Percentiles rank a stretch among this genome's conserved stretches.
These are phyloP conservation scores for Nerophis ophidion DNA, from an alignment of 2,113 vertebrate species.

Conservation along the genomic window DNA sequence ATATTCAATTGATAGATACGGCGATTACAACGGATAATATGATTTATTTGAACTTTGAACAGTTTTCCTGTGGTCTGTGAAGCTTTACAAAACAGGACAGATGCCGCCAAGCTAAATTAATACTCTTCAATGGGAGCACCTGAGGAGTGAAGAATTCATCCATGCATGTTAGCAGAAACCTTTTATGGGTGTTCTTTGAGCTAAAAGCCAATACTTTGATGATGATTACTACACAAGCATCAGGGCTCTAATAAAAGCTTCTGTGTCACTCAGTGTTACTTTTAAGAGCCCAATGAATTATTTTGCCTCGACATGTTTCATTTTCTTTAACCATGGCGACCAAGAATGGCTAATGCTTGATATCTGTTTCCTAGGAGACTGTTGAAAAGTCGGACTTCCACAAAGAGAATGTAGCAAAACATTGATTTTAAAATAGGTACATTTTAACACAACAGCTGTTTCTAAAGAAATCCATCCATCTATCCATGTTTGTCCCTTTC, in stretches of 20 bases:
- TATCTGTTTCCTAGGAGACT: no score
- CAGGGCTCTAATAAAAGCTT: constrained; percentile 7
- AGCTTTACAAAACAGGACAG: neutral
- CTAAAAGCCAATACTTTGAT: constrained; percentile 10
- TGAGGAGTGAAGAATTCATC: constrained; percentile 1
- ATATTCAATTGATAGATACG: no score
- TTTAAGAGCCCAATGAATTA: constrained; percentile 18
- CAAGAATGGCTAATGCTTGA: neutral
- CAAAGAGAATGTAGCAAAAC: no score
- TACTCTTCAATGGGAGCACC: neutral
- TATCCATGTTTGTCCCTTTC: no score
- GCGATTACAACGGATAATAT: no score
- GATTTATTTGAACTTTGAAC: neutral
- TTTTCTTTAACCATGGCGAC: constrained; percentile 26
- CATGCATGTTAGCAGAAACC: constrained; percentile 4
- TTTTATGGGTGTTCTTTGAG: constrained; percentile 1
- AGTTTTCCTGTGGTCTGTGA: neutral
- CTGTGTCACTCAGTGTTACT: neutral
- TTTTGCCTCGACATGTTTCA: neutral
- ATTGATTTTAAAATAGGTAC: no score
- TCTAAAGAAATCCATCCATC: no score
- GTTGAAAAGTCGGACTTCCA: no score
- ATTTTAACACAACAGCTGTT: no score
- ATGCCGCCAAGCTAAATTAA: neutral
- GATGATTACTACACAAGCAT: neutral